These are phyloP conservation scores for Lemur catta DNA, from an alignment of 2,797 vertebrate species.

Conservation along the genomic window DNA sequence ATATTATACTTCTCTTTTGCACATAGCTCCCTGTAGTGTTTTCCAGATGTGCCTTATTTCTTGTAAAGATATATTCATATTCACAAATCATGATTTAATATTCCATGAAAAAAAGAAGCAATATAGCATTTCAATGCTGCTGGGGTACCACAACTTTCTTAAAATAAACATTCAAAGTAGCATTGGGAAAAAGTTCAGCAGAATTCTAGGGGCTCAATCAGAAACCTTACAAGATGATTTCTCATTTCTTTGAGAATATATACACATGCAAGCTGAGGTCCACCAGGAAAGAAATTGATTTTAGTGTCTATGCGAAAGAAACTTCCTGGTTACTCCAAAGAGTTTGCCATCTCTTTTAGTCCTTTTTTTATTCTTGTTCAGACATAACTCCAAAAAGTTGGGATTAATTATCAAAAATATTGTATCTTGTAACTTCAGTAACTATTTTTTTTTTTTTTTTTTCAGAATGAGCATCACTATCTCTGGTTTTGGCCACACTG, in stretches of 20 bases:
- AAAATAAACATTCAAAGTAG: conserved; percentile 32
- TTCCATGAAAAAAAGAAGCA: background rate
- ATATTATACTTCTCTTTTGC: background rate
- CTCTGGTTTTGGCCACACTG: conserved; percentile 35
- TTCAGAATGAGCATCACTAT: conserved; percentile 10
- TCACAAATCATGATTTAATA: background rate
- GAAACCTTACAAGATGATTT: background rate
- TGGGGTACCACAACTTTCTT: background rate
- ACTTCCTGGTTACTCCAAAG: background rate
- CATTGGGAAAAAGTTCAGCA: background rate
- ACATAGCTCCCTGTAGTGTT: background rate
- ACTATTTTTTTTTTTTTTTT: background rate
- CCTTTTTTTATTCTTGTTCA: background rate
- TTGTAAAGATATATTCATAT: background rate
- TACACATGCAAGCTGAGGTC: background rate
- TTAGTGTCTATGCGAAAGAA: background rate
- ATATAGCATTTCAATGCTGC: background rate
- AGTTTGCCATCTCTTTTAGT: background rate
- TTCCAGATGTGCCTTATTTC: background rate
- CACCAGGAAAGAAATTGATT: background rate
- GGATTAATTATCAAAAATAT: background rate
- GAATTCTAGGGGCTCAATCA: background rate
- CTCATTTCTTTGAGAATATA: background rate
- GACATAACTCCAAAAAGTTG: background rate
- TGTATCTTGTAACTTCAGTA: conserved; percentile 34